phyloP scores from a whole-genome alignment of 2,888 invertebrate species.

The Onthophagus sagittarius region DNA sequence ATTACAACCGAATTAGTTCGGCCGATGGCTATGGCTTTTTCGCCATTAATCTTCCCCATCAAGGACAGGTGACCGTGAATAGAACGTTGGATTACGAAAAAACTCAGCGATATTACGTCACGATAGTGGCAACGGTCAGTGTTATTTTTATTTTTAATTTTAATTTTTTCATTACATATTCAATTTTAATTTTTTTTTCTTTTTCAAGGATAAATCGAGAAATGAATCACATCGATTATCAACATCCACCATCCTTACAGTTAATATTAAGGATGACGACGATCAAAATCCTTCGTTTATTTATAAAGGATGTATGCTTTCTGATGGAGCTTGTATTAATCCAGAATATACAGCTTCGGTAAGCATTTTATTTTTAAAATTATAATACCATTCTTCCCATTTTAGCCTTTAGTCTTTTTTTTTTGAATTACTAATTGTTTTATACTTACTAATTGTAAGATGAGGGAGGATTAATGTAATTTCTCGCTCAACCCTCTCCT shows the following conservation, averaged over 20 bases:
- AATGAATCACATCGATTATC: slow-evolving; percentile 73
- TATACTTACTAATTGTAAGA: too few relatives aligned
- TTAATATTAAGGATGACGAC: slow-evolving; percentile 83
- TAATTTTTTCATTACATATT: neutral
- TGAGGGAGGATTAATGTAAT: too few relatives aligned
- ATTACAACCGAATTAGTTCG: slow-evolving; percentile 57
- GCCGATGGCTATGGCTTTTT: slow-evolving; percentile 81
- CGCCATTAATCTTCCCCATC: slow-evolving; percentile 81
- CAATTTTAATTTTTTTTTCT: slow-evolving; percentile 6
- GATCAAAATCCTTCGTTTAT: slow-evolving; percentile 90
- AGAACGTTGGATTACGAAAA: slow-evolving; percentile 84
- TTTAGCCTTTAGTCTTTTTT: too few relatives aligned
- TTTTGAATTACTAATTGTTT: too few relatives aligned
- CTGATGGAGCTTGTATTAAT: slow-evolving; percentile 81
- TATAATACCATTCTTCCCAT: too few relatives aligned
- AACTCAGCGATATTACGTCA: slow-evolving; percentile 81
- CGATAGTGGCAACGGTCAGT: slow-evolving; percentile 84
- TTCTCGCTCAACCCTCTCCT: too few relatives aligned
- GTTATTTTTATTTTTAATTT: neutral
- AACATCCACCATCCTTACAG: slow-evolving; percentile 79
- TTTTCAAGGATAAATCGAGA: slow-evolving; percentile 74
- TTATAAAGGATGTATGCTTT: slow-evolving; percentile 77
- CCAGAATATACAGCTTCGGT: slow-evolving; percentile 82
- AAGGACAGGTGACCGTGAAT: slow-evolving; percentile 83
- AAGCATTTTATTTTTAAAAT: slow-evolving; percentile 47